phyloP scores from a whole-genome alignment of 2,888 invertebrate genomes.

The Xylophagus ater region DNA sequence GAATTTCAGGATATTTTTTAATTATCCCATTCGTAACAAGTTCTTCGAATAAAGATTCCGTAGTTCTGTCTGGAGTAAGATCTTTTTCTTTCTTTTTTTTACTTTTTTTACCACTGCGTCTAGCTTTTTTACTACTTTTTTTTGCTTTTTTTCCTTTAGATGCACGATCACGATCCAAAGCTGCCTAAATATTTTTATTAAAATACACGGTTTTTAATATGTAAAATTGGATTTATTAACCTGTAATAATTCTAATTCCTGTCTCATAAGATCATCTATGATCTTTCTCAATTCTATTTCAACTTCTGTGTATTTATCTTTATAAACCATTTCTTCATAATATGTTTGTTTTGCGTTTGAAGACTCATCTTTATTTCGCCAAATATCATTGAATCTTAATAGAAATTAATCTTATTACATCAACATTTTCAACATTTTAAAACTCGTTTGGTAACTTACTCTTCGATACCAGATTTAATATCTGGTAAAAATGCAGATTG shows the following conservation, averaged over 20 bases:
- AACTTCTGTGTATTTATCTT: conserved; percentile 70
- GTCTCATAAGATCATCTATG: conserved; percentile 69
- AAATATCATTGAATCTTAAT: conserved; percentile 60
- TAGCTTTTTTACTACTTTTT: conserved; percentile 64
- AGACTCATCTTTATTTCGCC: conserved; percentile 70
- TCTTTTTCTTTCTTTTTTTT: conserved; percentile 94
- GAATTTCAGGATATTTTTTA: conserved; percentile 57
- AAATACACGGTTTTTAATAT: conserved; percentile 2
- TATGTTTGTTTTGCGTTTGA: conserved; percentile 63
- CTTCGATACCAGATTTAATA: conserved; percentile 58
- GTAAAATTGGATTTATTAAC: conserved; percentile 25
- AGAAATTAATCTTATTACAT: no score
- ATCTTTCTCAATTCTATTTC: conserved; percentile 70
- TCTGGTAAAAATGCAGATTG: conserved; percentile 63
- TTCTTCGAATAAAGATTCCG: conserved; percentile 86
- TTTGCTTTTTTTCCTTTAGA: conserved; percentile 65
- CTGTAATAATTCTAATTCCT: conserved; percentile 55
- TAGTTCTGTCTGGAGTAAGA: conserved; percentile 80
- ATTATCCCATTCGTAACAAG: conserved; percentile 84
- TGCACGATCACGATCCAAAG: conserved; percentile 58
- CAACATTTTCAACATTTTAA: no score
- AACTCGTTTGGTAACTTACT: conserved; percentile 46
- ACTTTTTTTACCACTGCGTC: conserved; percentile 73
- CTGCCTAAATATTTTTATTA: conserved; percentile 43
- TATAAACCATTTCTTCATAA: conserved; percentile 71